Evolutionary conservation across 2,113 vertebrate species (phyloP), one percentile per base, ranked within the genome.

Genomic region (Bubalus kerabau): DNA sequence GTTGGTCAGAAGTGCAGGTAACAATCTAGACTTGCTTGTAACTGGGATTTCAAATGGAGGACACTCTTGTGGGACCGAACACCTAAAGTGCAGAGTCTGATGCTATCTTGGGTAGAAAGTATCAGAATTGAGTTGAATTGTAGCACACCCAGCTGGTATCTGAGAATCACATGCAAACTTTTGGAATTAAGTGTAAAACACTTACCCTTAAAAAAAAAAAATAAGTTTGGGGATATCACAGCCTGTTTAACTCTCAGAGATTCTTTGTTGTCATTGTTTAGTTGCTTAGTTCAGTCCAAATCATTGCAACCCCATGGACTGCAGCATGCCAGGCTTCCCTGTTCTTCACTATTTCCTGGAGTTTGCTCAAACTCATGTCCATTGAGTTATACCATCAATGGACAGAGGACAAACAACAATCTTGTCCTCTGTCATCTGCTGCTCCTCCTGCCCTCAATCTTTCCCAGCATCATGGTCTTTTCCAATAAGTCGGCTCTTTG

Each of bases 271-370:
- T 59, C 21, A 56, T 56, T 56, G 56, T 23, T 59, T 59, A 26
- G 57, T 62, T 32, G 60, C 60, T 32, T 16, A 62, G 14, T 64
- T 30, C 60, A 32, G 28, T 32, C 60, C 60, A 64, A 36, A 71
- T 36, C 4, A 0, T 71, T 21, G 17, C 17, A 11, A 71, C 17
- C 0, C 64, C 4, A 0, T 36, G 64, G 17, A 71, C 17, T 36
- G 19, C n/a, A 71, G 17, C 64, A 71, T 71, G 32, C 17, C 32
- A 67, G 64, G 2, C 64, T 67, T 67, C 32, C 1, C 64, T 67
- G 32, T 67, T 67, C 16, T 36, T 67, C 32, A 19, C 8, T n/a
- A 21, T 36, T 21, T 36, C 64, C 64, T 36, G 32, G 64, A 67
- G n/a, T 36, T 71, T 71, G 64, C n/a, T 71, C n/a, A 71, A 36